Evolutionary conservation across 2,888 invertebrate genomes (phyloP).

Genomic region (Drosophila subquinaria): DNA sequence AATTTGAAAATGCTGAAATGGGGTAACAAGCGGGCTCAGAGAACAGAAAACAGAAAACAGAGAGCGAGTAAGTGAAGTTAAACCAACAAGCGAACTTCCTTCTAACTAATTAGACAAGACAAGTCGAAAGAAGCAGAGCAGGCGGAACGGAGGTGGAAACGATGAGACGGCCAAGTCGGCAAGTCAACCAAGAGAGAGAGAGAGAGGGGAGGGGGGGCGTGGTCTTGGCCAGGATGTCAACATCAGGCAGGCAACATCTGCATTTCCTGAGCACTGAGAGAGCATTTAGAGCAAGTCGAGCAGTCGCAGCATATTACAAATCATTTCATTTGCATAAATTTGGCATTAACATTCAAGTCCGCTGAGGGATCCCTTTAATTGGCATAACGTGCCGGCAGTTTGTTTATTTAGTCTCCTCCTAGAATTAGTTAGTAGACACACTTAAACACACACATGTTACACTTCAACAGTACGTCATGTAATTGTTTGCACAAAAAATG

Average conservation of each 20-base stretch:
- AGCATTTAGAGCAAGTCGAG: not conserved
- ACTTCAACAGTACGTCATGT: not conserved
- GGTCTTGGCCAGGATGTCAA: constrained; percentile 56
- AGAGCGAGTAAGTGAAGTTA: constrained; percentile 37
- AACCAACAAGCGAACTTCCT: constrained; percentile 65
- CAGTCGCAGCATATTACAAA: constrained; percentile 61
- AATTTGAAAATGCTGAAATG: constrained; percentile 58
- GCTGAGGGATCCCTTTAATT: constrained; percentile 46
- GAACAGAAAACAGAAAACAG: not conserved
- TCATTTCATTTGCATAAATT: constrained; percentile 70
- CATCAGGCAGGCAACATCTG: constrained; percentile 59
- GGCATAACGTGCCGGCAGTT: constrained; percentile 55
- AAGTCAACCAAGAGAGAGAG: not conserved
- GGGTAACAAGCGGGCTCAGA: constrained; percentile 19
- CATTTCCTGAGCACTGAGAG: constrained; percentile 50
- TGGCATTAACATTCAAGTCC: constrained; percentile 54
- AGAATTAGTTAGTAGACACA: constrained; percentile 3
- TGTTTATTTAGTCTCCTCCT: constrained; percentile 50
- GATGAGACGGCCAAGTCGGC: too few species aligned
- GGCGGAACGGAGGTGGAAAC: not conserved
- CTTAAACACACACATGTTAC: not conserved
- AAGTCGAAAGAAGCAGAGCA: constrained; percentile 1
- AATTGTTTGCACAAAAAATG: not conserved
- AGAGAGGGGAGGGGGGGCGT: not conserved
- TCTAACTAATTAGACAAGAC: constrained; percentile 58